These are phyloP conservation scores for Lerema accius DNA, from an alignment of 1,140 invertebrate species.

Conservation along the genomic window DNA sequence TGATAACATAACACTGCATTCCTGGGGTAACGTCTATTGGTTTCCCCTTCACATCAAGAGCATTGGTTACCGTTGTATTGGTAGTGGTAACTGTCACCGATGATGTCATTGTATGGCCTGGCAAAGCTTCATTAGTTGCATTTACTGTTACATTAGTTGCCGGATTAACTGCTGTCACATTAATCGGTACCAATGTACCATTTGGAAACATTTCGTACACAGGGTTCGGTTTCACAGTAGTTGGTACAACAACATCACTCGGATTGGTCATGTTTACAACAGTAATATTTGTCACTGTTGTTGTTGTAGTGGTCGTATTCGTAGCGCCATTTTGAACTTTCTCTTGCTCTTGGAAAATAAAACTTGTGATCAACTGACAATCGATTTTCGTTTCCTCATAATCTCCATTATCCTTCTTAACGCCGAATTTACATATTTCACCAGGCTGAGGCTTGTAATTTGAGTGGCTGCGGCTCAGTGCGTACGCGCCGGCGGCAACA, in stretches of 20 bases:
- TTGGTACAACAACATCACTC: conserved; percentile 9
- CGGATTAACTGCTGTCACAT: conserved; percentile 43
- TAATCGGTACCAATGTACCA: conserved; percentile 64
- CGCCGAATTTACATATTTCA: conserved; percentile 70
- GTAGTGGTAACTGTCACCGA: conserved; percentile 64
- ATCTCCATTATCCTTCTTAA: conserved; percentile 71
- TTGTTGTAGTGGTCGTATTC: conserved; percentile 56
- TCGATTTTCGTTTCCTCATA: conserved; percentile 76
- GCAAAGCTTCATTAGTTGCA: conserved; percentile 31
- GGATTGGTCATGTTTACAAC: conserved; percentile 53
- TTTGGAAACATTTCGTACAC: conserved; percentile 63
- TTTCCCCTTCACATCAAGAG: conserved; percentile 68
- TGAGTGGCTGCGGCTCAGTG: conserved; percentile 49
- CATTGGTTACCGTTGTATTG: conserved; percentile 65
- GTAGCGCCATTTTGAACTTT: conserved; percentile 47
- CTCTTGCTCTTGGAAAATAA: conserved; percentile 61
- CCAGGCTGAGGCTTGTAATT: conserved; percentile 60
- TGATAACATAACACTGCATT: conserved; percentile 72
- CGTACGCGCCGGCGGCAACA: conserved; percentile 60
- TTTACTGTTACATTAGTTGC: conserved; percentile 43
- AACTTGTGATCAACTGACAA: conserved; percentile 70
- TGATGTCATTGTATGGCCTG: conserved; percentile 49
- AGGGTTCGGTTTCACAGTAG: conserved; percentile 31
- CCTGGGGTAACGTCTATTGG: conserved; percentile 68
- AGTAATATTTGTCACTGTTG: conserved; percentile 67